phyloP scores from a whole-genome alignment of 2,113 vertebrate species.

The Nibea coibor region DNA sequence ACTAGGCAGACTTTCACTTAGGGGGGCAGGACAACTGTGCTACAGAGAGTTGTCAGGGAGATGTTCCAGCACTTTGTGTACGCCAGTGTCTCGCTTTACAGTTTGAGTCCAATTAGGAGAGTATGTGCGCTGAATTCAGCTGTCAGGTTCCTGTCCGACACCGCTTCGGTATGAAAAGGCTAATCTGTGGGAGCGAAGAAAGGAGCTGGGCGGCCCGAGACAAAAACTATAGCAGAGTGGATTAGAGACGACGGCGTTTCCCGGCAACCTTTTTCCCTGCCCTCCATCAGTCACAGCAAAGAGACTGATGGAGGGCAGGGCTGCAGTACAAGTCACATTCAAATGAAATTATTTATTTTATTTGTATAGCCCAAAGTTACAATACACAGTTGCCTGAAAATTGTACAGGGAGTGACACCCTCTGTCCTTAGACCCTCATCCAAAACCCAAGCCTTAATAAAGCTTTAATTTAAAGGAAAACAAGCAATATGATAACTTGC shows the following conservation, averaged over 20 bases:
- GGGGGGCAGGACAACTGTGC: conserved; percentile 1
- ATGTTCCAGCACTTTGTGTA: conserved; percentile 40
- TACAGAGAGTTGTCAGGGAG: conserved; percentile 51
- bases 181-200: conserved; percentile 44
- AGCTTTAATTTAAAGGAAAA: not conserved
- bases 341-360: no score
- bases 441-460: not conserved
- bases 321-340: not conserved
- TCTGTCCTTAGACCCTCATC: no score
- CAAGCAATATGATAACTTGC: not conserved
- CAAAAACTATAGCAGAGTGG: conserved; percentile 19
- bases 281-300: not conserved
- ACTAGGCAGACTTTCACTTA: conserved; percentile 35
- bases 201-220: conserved; percentile 27
- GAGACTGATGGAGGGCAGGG: not conserved
- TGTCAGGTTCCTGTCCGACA: conserved; percentile 36
- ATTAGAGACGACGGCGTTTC: conserved; percentile 25
- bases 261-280: conserved; percentile 20
- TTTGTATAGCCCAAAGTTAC: no score
- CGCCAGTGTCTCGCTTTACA: conserved; percentile 41
- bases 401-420: no score
- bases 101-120: conserved; percentile 70
- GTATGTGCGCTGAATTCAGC: conserved; percentile 54
- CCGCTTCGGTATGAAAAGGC: conserved; percentile 48
- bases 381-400: no score